Evolutionary conservation across 1,140 invertebrate species (phyloP), one percentile per base, ranked within the genome.

Genomic region (Bombus cullumanus): DNA sequence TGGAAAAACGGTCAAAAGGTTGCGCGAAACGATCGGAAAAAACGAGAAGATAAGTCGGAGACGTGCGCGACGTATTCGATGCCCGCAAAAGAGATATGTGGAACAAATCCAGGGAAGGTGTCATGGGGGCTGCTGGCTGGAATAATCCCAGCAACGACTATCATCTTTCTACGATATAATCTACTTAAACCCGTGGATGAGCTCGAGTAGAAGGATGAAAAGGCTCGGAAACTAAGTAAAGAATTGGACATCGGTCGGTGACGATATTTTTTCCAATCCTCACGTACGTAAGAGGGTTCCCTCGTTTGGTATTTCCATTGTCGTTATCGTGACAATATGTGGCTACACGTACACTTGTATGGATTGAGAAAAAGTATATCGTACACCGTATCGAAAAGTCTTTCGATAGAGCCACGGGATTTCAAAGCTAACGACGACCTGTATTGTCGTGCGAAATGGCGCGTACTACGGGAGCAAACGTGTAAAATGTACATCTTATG

Each of bases 141-240:
- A 62, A 69, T 76, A 81, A 83, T 77, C 80, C 73, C 34, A 18
- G 62, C 59, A 86, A 47, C 62, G 53, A 15, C 80, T 83, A 64
- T 87, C 86, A 41, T 69, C 88, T 75, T 81, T 87, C 79, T 31
- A 34, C 43, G 57, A 64, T 73, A 12, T 85, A 87, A 89, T 89
- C 88, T 85, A 57, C 85, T 89, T 81, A 83, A 90, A 73, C 37
- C 41, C 39, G 39, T 37, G 80, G 75, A 76, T 62, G 73, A 84
- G 43, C n/a, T 78, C 39, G 41, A 78, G 37, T 22, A n/a, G 62
- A 62, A 72, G 62, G 73, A 59, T 53, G 34, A 37, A 57, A 13
- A 47, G 72, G 37, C 31, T 74, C 2, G 28, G 15, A 81, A 84
- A 73, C 81, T 43, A 39, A 37, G 22, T 68, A 39, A 34, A 66